Base-by-base conservation (phyloP, 1,140 invertebrate genomes). In the Metopolophium dirhodum region DNA sequence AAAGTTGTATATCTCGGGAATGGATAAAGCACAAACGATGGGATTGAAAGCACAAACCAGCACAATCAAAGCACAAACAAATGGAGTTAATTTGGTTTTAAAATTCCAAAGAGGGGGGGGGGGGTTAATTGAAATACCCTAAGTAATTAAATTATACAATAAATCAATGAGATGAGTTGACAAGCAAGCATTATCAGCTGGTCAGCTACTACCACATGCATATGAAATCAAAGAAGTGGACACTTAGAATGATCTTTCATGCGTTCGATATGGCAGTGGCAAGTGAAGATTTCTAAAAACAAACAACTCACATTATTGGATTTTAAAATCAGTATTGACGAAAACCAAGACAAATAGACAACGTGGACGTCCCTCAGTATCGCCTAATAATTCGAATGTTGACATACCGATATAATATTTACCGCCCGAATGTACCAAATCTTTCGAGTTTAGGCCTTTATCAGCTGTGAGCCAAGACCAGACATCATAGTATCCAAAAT, bases 201-300 rank as follows among this genome's bases (percentile, higher is more conserved):
- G 41, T 85, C 41, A 85, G 83, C 41, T 89, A n/a, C 14, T 89
- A 89, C 20, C 1, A 47, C 7, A 23, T 54, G 11, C 51, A 54
- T 23, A 51, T 51, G 35, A 93, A 85, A 86, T 93, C 92, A 85
- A 83, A 93, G 45, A 94, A 94, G 45, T 95, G 94, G 94, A 95
- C 95, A 93, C 89, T 94, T 61, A 87, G 94, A 90, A 93, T 95
- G 68, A 94, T 95, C 47, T 95, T 94, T 87, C 94, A 95, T 85
- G 94, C 93, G 26, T 93, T 95, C 47, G 94, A 94, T 85, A 93
- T 95, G 47, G 90, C 94, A 11, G 82, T 95, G 47, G 94, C 94
- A 20, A 95, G 95, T 93, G 26, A 45, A 45, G 4, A 51, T 85
- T 30, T n/a, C 23, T 41, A 41, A 26, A 54, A 93, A 93, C 4